Evolutionary conservation across 1,140 invertebrate genomes (phyloP).

Genomic region (Brachionus rubens): DNA sequence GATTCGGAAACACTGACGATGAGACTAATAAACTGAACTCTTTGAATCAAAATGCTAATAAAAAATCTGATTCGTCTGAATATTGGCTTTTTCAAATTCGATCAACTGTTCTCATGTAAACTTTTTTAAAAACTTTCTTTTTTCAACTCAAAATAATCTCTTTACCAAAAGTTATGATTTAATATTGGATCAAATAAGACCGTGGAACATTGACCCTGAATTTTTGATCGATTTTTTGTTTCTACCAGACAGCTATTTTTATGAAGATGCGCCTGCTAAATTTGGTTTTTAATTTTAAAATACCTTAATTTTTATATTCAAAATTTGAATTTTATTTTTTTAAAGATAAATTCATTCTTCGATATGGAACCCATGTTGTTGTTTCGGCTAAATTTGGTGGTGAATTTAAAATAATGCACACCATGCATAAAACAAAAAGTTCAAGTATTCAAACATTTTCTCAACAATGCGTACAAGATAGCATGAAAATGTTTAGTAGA

Average conservation of each 20-base stretch:
- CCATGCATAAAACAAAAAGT: slow-evolving; percentile 36
- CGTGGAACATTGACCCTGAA: slow-evolving; percentile 40
- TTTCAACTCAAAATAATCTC: background rate
- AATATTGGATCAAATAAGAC: slow-evolving; percentile 34
- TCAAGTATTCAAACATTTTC: slow-evolving; percentile 25
- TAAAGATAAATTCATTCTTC: slow-evolving; percentile 16
- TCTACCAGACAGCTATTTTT: slow-evolving; percentile 38
- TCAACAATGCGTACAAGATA: slow-evolving; percentile 38
- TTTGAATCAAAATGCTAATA: slow-evolving; percentile 8
- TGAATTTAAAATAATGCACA: slow-evolving; percentile 46
- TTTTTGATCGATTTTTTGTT: slow-evolving; percentile 39
- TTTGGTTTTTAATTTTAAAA: slow-evolving; percentile 27
- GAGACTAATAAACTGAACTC: background rate
- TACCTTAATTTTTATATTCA: background rate
- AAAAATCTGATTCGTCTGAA: background rate
- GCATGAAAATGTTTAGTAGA: slow-evolving; percentile 46
- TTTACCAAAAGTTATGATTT: slow-evolving; percentile 44
- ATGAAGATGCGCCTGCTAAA: slow-evolving; percentile 20
- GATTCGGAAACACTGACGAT: background rate
- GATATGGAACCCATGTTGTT: slow-evolving; percentile 41
- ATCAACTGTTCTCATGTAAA: slow-evolving; percentile 40
- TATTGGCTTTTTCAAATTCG: slow-evolving; percentile 39
- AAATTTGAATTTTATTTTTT: background rate
- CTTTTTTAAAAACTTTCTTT: background rate
- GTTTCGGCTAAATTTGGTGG: slow-evolving; percentile 45